Conservation (phyloP, 2,797 vertebrate genomes). For the Lerista edwardsae region DNA sequence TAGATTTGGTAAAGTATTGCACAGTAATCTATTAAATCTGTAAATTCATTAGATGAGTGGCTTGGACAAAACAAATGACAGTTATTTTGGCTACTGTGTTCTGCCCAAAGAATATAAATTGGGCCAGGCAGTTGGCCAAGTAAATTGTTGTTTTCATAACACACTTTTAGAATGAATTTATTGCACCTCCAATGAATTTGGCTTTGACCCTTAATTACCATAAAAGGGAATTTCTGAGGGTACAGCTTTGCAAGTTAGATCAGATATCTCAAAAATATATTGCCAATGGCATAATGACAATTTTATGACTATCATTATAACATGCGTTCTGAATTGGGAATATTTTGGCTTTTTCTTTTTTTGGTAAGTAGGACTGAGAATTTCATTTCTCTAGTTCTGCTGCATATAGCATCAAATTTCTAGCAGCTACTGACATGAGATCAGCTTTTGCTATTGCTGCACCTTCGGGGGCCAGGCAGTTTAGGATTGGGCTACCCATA, state of each 20-base stretch:
- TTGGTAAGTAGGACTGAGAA: background rate
- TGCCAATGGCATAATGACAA: background rate
- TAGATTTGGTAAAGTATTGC: constrained; percentile 49
- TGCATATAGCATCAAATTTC: no score
- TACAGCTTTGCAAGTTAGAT: background rate
- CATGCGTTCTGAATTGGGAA: constrained; percentile 3
- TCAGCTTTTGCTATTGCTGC: no score
- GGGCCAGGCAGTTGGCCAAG: constrained; percentile 29
- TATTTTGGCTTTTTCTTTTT: background rate
- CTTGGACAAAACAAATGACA: constrained; percentile 46
- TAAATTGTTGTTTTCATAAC: constrained; percentile 41
- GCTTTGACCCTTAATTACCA: constrained; percentile 10
- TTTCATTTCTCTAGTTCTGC: background rate
- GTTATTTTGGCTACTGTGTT: constrained; percentile 29
- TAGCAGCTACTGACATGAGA: no score
- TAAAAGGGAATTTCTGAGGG: background rate
- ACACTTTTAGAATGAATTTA: constrained; percentile 37
- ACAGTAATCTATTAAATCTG: constrained; percentile 55
- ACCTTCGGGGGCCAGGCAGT: no score
- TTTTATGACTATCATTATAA: constrained; percentile 11
- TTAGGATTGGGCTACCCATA: no score
- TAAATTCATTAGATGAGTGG: constrained; percentile 53
- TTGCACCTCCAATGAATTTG: background rate
- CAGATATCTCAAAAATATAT: constrained; percentile 1
- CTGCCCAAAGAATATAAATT: constrained; percentile 41